Conservation (phyloP, 2,888 invertebrate species). For the Maniola hyperantus region DNA sequence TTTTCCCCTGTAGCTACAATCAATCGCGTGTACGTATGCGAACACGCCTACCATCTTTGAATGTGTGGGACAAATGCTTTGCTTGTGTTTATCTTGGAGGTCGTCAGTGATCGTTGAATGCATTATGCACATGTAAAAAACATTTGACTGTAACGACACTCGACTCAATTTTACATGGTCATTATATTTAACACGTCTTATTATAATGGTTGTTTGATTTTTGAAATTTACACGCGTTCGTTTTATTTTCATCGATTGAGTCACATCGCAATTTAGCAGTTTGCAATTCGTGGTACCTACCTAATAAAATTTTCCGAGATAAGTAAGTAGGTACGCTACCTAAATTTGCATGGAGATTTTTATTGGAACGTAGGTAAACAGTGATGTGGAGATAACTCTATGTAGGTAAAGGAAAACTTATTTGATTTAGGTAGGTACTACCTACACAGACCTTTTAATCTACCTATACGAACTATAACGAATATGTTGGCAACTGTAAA, state of each 20-base stretch:
- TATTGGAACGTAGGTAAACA: not conserved
- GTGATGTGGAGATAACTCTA: no score
- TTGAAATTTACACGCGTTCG: slow-evolving; percentile 46
- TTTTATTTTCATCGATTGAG: slow-evolving; percentile 55
- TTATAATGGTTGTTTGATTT: slow-evolving; percentile 41
- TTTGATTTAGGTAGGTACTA: no score
- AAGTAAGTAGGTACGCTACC: not conserved
- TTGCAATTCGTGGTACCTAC: slow-evolving; percentile 10
- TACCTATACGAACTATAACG: no score
- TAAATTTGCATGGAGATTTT: slow-evolving; percentile 5
- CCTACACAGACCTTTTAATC: no score
- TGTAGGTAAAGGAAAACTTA: no score
- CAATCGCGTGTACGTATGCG: slow-evolving; percentile 58
- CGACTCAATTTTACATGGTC: slow-evolving; percentile 46
- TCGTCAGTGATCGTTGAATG: slow-evolving; percentile 61
- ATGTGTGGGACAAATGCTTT: slow-evolving; percentile 52
- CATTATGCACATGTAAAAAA: slow-evolving; percentile 44
- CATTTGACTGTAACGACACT: slow-evolving; percentile 48
- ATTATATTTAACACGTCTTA: slow-evolving; percentile 52
- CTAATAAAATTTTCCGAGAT: slow-evolving; percentile 14
- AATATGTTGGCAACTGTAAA: no score
- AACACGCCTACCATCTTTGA: slow-evolving; percentile 65
- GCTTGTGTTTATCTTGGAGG: slow-evolving; percentile 66
- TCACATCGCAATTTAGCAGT: slow-evolving; percentile 41
- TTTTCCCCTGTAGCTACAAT: slow-evolving; percentile 54